phyloP scores from a whole-genome alignment of 2,888 invertebrate species.

The Portevinia maculata region DNA sequence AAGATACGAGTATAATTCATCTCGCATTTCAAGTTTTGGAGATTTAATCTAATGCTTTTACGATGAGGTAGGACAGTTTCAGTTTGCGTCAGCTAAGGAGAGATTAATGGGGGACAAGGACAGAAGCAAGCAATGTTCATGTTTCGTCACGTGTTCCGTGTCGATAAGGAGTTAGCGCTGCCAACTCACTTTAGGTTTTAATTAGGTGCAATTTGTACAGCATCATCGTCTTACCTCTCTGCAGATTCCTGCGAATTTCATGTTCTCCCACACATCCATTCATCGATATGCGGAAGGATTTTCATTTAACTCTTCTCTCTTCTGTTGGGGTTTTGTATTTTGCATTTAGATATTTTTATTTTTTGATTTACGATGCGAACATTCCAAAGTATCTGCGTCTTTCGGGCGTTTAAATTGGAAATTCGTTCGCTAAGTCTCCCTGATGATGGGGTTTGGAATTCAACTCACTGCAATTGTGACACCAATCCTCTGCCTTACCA shows the following conservation, averaged over 20 bases:
- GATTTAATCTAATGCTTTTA: constrained; percentile 48
- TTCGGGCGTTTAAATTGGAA: constrained; percentile 40
- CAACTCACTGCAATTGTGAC: constrained; percentile 19
- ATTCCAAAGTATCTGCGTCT: constrained; percentile 35
- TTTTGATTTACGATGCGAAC: constrained; percentile 51
- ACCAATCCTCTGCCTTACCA: background rate
- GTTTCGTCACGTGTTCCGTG: constrained; percentile 54
- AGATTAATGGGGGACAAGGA: background rate
- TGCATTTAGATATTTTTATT: background rate
- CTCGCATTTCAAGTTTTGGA: constrained; percentile 38
- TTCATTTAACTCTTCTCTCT: constrained; percentile 29
- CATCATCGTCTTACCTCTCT: constrained; percentile 12
- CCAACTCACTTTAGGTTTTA: constrained; percentile 39
- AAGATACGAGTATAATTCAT: constrained; percentile 50
- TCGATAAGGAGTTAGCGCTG: constrained; percentile 35
- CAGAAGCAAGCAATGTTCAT: constrained; percentile 13
- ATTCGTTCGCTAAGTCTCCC: constrained; percentile 25
- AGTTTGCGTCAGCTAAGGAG: constrained; percentile 1
- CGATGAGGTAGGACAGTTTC: constrained; percentile 30
- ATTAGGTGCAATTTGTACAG: constrained; percentile 55
- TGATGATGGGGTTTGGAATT: constrained; percentile 7
- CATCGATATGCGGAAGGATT: constrained; percentile 39
- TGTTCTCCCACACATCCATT: constrained; percentile 13
- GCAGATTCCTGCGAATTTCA: background rate
- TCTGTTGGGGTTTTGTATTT: background rate